A percentile compares a stretch with the other conserved stretches of the same genome.
Evolutionary conservation across 2,113 vertebrate genomes (phyloP).

Genomic region (Vanacampus margaritifer): DNA sequence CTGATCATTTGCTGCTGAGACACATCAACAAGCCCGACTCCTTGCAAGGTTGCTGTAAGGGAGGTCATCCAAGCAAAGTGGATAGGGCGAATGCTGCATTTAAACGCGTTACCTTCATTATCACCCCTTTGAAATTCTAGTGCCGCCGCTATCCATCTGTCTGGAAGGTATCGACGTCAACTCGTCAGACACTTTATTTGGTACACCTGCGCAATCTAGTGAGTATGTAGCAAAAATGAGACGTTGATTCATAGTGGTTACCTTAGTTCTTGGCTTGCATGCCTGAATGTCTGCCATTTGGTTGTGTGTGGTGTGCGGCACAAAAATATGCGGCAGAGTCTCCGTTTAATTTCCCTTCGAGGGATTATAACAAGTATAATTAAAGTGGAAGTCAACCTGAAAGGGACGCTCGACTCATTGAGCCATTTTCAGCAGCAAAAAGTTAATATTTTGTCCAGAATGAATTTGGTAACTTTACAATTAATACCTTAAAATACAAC

Average conservation of each 20-base stretch:
- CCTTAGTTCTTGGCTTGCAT: background rate
- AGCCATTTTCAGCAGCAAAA: too few species aligned
- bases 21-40: constrained; percentile 12
- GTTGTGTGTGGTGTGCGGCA: background rate
- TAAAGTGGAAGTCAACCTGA: background rate
- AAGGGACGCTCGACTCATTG: too few species aligned
- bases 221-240: background rate
- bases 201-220: background rate
- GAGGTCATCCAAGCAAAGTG: constrained; percentile 7
- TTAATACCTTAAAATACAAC: too few species aligned
- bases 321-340: background rate
- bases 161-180: background rate
- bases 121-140: constrained; percentile 33
- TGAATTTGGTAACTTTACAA: too few species aligned
- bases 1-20: constrained; percentile 4
- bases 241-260: background rate
- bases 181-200: background rate
- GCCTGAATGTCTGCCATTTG: background rate
- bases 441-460: too few species aligned
- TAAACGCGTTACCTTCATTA: constrained; percentile 42
- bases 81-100: constrained; percentile 29
- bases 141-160: constrained; percentile 39
- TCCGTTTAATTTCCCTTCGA: background rate
- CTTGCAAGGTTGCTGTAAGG: constrained; percentile 15
- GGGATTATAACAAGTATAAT: background rate